Conservation (phyloP, 2,888 invertebrate species). For the Leucophenga maculata region DNA sequence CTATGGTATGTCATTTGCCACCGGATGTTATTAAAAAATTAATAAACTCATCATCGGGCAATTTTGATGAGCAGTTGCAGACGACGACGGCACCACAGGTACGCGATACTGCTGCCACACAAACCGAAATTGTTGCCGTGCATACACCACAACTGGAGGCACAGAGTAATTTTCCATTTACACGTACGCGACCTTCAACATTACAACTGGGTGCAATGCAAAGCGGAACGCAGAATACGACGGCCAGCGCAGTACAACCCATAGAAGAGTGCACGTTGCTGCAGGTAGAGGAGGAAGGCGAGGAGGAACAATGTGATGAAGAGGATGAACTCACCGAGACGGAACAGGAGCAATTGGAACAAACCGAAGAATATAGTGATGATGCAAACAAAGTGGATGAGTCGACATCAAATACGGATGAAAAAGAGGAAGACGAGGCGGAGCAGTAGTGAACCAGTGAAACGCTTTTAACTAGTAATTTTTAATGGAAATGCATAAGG, state of each 20-base stretch:
- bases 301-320: slow-evolving; percentile 19
- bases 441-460: slow-evolving; percentile 25
- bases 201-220: slow-evolving; percentile 62
- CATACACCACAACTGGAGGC: slow-evolving; percentile 80
- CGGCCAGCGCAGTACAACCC: neutral
- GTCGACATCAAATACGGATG: slow-evolving; percentile 31
- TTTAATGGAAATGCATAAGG: slow-evolving; percentile 33
- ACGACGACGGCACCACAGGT: slow-evolving; percentile 60
- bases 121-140: slow-evolving; percentile 86
- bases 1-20: slow-evolving; percentile 73
- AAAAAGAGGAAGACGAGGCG: slow-evolving; percentile 45
- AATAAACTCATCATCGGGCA: slow-evolving; percentile 17
- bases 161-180: slow-evolving; percentile 73
- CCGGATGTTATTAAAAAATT: slow-evolving; percentile 68
- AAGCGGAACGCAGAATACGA: slow-evolving; percentile 26
- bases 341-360: slow-evolving; percentile 40
- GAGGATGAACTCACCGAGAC: slow-evolving; percentile 14
- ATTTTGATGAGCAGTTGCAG: slow-evolving; percentile 33
- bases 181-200: slow-evolving; percentile 69
- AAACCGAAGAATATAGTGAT: slow-evolving; percentile 41
- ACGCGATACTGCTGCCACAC: slow-evolving; percentile 76
- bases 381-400: neutral
- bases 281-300: slow-evolving; percentile 13
- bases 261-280: neutral
- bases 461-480: slow-evolving; percentile 37